Percentiles rank a stretch among this genome's conserved stretches.
Conservation (phyloP, 1,140 invertebrate species). For the Agrypnia vestita region DNA sequence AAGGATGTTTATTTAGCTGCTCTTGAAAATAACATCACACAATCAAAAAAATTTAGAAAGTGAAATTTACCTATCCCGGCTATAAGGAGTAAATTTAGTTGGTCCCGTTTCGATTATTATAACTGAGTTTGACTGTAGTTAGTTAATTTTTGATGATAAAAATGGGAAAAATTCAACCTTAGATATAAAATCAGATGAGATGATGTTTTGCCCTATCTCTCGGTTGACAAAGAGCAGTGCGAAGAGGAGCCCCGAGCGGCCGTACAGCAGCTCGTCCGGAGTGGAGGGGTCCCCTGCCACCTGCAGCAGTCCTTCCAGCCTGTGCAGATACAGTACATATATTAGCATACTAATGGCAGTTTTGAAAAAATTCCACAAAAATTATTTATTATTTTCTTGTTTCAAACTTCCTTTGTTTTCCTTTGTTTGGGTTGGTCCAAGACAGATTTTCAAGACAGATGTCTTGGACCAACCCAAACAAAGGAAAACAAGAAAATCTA, state of each 20-base stretch:
- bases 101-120: too few species aligned
- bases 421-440: too few species aligned
- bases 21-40: too few species aligned
- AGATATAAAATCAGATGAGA: conserved; percentile 66
- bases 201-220: conserved; percentile 68
- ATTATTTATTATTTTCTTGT: not conserved
- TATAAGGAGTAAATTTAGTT: too few species aligned
- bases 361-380: not conserved
- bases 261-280: conserved; percentile 90
- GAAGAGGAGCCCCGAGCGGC: conserved; percentile 89
- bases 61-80: too few species aligned
- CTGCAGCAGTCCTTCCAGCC: conserved; percentile 72
- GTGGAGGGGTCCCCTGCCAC: conserved; percentile 73
- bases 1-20: too few species aligned
- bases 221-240: conserved; percentile 82
- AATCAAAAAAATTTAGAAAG: too few species aligned
- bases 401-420: too few species aligned
- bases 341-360: conserved; percentile 8
- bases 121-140: not conserved
- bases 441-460: not conserved
- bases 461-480: not conserved
- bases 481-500: not conserved
- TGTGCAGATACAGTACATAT: conserved; percentile 63
- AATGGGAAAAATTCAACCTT: conserved; percentile 55
- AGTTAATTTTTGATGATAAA: conserved; percentile 20